These are phyloP conservation scores for Muscina levida DNA, from an alignment of 2,888 invertebrate genomes.

Conservation along the genomic window DNA sequence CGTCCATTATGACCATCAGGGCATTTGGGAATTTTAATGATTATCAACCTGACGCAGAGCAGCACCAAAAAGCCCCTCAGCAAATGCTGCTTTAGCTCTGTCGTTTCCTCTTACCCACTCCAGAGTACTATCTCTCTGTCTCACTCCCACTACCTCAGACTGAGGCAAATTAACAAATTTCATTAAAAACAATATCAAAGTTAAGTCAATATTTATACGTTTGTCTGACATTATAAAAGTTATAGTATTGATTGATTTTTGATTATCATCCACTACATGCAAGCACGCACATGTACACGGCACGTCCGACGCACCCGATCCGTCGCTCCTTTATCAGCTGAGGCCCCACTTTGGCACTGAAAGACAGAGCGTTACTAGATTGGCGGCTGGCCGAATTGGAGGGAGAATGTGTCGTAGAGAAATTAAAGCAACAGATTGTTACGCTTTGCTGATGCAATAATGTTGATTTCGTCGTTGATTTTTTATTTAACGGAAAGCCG, in stretches of 20 bases:
- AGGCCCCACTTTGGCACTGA: slow-evolving; percentile 15
- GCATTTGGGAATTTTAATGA: slow-evolving; percentile 35
- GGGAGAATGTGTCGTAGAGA: slow-evolving; percentile 25
- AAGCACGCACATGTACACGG: not conserved
- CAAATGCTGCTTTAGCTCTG: too few relatives aligned
- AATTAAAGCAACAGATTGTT: slow-evolving; percentile 38
- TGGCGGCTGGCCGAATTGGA: slow-evolving; percentile 32
- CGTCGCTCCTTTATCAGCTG: slow-evolving; percentile 11
- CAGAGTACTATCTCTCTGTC: too few relatives aligned
- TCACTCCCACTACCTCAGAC: not conserved
- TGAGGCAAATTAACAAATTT: slow-evolving; percentile 27
- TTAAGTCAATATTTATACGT: slow-evolving; percentile 25
- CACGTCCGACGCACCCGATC: not conserved
- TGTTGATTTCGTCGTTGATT: not conserved
- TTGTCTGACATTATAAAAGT: slow-evolving; percentile 35
- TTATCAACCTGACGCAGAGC: not conserved
- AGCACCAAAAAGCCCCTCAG: too few relatives aligned
- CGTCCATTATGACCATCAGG: slow-evolving; percentile 39
- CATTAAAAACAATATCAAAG: slow-evolving; percentile 42
- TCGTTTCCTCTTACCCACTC: too few relatives aligned
- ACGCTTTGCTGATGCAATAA: not conserved
- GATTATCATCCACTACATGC: slow-evolving; percentile 8
- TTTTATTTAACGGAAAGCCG: slow-evolving; percentile 26
- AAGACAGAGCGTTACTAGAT: too few relatives aligned
- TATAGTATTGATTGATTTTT: slow-evolving; percentile 36